These are phyloP conservation scores for Onychomys arenicola DNA, from an alignment of 2,797 vertebrate genomes.

Conservation along the genomic window DNA sequence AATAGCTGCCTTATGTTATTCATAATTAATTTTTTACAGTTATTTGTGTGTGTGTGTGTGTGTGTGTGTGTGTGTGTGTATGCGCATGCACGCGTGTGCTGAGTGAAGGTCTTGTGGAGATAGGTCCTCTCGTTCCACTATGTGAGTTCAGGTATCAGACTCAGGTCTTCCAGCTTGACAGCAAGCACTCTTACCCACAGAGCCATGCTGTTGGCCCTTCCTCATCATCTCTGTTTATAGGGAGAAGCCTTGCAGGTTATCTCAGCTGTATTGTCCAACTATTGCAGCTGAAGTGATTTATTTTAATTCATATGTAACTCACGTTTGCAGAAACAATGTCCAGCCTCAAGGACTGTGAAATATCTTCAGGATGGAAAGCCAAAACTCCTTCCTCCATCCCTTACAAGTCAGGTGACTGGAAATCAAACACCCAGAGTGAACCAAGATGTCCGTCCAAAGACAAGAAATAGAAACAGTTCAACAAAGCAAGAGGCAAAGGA, in stretches of 20 bases:
- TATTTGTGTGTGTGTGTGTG: neutral
- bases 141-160: neutral
- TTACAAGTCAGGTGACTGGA: neutral
- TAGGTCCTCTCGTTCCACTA: neutral
- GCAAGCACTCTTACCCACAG: neutral
- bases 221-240: neutral
- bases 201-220: neutral
- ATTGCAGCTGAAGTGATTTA: neutral
- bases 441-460: constrained; percentile 79
- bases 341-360: neutral
- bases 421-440: neutral
- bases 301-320: neutral
- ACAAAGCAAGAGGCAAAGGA: neutral
- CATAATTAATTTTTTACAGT: neutral
- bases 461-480: constrained; percentile 52
- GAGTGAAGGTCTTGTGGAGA: neutral
- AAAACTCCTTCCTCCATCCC: neutral
- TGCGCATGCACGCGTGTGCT: neutral
- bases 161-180: neutral
- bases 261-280: neutral
- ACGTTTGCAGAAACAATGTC: constrained; percentile 73
- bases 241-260: neutral
- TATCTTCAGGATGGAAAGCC: neutral
- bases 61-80: neutral
- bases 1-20: neutral